These are phyloP conservation scores for Heterodera carotae DNA, from an alignment of 1,140 invertebrate species.

Conservation along the genomic window DNA sequence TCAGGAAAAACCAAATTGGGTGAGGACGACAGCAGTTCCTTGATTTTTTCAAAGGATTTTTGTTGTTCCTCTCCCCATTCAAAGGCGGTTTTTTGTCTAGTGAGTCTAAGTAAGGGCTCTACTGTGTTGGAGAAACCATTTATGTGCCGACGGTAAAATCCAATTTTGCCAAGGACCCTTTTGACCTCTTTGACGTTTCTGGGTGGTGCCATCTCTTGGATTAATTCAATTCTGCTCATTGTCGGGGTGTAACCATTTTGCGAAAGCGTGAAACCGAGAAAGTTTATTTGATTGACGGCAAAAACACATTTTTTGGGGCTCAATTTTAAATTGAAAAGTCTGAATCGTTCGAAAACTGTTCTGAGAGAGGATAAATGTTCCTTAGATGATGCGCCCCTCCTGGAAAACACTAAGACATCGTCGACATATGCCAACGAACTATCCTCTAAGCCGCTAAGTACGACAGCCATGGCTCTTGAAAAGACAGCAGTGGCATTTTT, in stretches of 20 bases:
- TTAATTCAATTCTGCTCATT: background rate
- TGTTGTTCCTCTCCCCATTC: constrained; percentile 14
- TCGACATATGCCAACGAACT: background rate
- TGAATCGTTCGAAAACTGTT: background rate
- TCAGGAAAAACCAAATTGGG: constrained; percentile 22
- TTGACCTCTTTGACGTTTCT: background rate
- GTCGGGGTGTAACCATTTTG: background rate
- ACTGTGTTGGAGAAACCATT: background rate
- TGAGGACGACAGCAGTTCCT: background rate
- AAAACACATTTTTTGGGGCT: constrained; percentile 4
- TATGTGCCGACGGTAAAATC: constrained; percentile 1
- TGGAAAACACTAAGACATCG: background rate
- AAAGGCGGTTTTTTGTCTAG: background rate
- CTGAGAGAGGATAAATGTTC: background rate
- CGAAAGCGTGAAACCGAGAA: background rate
- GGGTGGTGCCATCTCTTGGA: background rate
- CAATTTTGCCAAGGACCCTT: background rate
- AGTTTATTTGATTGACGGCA: background rate
- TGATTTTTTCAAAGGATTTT: constrained; percentile 15
- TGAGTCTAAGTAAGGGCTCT: background rate
- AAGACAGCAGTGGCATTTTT: constrained; percentile 9
- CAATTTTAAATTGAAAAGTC: background rate
- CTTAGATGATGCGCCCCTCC: no score
- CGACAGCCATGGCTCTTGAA: background rate
- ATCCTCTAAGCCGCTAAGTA: background rate